Conservation (phyloP, 2,888 invertebrate species). For the Idaea biselata region DNA sequence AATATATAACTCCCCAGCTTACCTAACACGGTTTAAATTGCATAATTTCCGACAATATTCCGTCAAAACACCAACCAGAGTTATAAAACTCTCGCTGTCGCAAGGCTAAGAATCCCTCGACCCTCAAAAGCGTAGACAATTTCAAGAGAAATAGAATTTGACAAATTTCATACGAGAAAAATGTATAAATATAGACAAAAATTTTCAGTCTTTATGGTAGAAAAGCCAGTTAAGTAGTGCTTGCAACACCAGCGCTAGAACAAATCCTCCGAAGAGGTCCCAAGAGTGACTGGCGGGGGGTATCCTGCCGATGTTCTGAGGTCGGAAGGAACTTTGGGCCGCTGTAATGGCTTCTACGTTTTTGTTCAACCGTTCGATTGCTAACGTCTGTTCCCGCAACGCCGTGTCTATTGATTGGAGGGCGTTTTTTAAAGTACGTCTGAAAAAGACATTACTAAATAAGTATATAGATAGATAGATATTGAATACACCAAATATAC, state of each 20-base stretch:
- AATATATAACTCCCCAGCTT: too few relatives aligned
- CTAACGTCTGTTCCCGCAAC: constrained; percentile 73
- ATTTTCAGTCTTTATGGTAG: constrained; percentile 59
- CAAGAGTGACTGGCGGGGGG: constrained; percentile 50
- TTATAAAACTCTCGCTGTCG: too few relatives aligned
- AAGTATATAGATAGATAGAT: neutral
- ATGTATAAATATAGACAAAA: neutral
- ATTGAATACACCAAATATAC: neutral
- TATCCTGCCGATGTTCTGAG: constrained; percentile 42
- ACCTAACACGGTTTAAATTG: too few relatives aligned
- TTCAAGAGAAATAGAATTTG: neutral
- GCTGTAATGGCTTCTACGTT: constrained; percentile 51
- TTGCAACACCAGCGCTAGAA: constrained; percentile 63
- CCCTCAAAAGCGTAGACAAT: neutral
- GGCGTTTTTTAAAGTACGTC: constrained; percentile 71
- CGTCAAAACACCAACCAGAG: too few relatives aligned
- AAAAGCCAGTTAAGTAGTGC: constrained; percentile 66
- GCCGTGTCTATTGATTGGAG: constrained; percentile 72
- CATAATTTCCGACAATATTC: too few relatives aligned
- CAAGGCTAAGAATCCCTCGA: too few relatives aligned
- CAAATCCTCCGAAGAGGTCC: constrained; percentile 66
- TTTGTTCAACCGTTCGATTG: constrained; percentile 61
- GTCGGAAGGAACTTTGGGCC: constrained; percentile 38
- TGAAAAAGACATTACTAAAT: constrained; percentile 26
- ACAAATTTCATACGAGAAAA: neutral